phyloP scores from a whole-genome alignment of 1,140 invertebrate genomes.

The Drosophila sucinea region DNA sequence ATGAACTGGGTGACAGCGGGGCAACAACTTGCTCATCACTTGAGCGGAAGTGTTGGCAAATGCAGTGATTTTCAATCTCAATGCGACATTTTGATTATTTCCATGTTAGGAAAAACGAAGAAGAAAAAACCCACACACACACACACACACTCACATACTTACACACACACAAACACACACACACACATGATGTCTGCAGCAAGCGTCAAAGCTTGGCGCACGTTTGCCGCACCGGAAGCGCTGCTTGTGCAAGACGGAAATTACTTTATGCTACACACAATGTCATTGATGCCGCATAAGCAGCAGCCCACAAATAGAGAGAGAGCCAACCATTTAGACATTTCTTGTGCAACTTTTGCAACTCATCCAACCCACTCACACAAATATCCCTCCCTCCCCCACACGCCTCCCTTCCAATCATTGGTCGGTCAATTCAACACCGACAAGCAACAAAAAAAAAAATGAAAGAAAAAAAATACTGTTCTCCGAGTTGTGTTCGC shows the following conservation, averaged over 20 bases:
- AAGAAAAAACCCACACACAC: constrained; percentile 49
- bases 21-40: constrained; percentile 79
- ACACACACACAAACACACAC: constrained; percentile 20
- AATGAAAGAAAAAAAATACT: background rate
- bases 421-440: constrained; percentile 27
- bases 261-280: constrained; percentile 82
- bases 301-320: constrained; percentile 43
- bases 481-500: constrained; percentile 23
- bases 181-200: constrained; percentile 59
- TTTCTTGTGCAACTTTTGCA: constrained; percentile 41
- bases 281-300: constrained; percentile 82
- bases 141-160: constrained; percentile 18
- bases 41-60: constrained; percentile 80
- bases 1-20: constrained; percentile 17
- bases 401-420: background rate
- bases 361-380: constrained; percentile 21
- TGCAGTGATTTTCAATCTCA: constrained; percentile 82
- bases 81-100: constrained; percentile 82
- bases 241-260: constrained; percentile 81
- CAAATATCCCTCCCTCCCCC: too few relatives aligned
- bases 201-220: constrained; percentile 72
- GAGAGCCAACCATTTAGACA: constrained; percentile 30
- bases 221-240: constrained; percentile 81
- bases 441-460: constrained; percentile 6
- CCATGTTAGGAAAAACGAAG: constrained; percentile 69